Evolutionary conservation across 2,888 invertebrate genomes (phyloP).

Genomic region (Melieria picta): DNA sequence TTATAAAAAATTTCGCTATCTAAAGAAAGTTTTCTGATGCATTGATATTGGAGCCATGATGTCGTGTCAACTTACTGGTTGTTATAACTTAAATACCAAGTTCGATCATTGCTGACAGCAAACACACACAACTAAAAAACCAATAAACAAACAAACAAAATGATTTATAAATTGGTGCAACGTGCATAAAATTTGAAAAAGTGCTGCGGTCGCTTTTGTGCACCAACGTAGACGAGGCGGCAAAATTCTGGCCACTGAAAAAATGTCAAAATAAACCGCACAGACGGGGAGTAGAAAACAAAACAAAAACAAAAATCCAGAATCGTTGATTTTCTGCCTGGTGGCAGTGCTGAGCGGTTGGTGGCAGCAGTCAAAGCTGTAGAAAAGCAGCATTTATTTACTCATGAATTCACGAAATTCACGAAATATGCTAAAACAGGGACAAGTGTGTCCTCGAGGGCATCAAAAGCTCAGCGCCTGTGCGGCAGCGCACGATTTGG

Average conservation of each 20-base stretch:
- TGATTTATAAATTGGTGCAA: constrained; percentile 63
- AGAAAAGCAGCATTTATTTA: constrained; percentile 47
- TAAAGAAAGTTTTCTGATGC: too few species aligned
- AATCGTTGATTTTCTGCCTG: constrained; percentile 22
- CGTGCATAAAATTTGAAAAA: constrained; percentile 60
- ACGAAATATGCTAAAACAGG: constrained; percentile 48
- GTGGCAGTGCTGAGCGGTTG: constrained; percentile 40
- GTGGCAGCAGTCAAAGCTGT: constrained; percentile 35
- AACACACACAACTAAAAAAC: constrained; percentile 39
- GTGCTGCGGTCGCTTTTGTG: constrained; percentile 40
- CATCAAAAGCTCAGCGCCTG: neutral
- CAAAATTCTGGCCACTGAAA: neutral
- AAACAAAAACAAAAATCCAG: neutral
- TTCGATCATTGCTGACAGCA: neutral
- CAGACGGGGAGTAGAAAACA: constrained; percentile 3
- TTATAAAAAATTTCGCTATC: too few species aligned
- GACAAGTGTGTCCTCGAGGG: constrained; percentile 48
- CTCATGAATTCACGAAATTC: constrained; percentile 20
- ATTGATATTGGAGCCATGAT: too few species aligned
- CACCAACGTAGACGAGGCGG: constrained; percentile 5
- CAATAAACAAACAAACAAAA: constrained; percentile 41
- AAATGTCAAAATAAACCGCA: too few species aligned
- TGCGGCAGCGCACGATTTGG: constrained; percentile 35
- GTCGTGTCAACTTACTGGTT: too few species aligned
- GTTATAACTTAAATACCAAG: too few species aligned